phyloP scores from a whole-genome alignment of 2,113 vertebrate species.

The Hippocampus zosterae region DNA sequence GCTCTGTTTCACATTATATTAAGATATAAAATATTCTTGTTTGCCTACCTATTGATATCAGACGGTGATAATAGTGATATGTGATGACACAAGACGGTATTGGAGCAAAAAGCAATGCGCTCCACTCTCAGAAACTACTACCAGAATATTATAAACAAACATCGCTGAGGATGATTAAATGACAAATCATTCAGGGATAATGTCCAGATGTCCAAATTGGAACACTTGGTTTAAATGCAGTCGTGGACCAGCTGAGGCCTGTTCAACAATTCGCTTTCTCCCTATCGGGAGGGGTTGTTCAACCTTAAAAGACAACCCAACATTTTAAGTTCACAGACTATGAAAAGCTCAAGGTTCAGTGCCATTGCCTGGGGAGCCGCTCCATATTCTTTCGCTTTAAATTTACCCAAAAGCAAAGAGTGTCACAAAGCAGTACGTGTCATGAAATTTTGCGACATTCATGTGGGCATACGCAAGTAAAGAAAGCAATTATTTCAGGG shows the following conservation, averaged over 20 bases:
- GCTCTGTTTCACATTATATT: too few species aligned
- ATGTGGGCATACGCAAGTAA: conserved; percentile 31
- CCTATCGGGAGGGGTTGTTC: conserved; percentile 30
- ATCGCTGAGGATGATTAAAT: neutral
- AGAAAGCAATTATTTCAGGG: conserved; percentile 50
- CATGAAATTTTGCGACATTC: conserved; percentile 36
- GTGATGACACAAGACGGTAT: too few species aligned
- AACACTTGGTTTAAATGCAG: neutral
- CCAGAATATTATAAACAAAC: neutral
- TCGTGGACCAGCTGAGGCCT: conserved; percentile 4
- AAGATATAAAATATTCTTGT: too few species aligned
- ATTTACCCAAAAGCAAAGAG: conserved; percentile 12
- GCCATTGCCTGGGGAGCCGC: conserved; percentile 23
- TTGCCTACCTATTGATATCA: neutral
- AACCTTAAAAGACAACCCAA: conserved; percentile 19
- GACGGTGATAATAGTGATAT: neutral
- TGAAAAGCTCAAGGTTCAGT: conserved; percentile 11
- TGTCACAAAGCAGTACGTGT: conserved; percentile 20
- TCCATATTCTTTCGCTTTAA: conserved; percentile 15
- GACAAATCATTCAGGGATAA: neutral
- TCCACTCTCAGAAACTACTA: neutral
- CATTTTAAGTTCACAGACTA: conserved; percentile 10
- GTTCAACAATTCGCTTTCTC: conserved; percentile 37
- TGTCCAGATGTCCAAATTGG: neutral
- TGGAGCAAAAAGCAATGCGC: neutral